Evolutionary conservation across 2,797 vertebrate species (phyloP), one percentile per base, ranked within the genome.

Genomic region (Anableps anableps): DNA sequence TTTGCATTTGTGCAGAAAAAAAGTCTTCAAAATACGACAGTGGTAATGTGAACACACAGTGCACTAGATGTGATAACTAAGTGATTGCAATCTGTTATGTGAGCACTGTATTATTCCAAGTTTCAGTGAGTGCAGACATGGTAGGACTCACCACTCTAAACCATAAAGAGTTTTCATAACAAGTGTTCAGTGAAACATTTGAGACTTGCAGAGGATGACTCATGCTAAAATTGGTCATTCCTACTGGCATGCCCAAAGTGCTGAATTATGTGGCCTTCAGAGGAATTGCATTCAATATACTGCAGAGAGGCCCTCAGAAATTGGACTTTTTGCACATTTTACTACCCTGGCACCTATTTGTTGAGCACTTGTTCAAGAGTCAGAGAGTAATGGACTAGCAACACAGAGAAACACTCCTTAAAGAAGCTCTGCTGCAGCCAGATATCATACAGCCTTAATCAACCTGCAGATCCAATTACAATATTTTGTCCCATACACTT

Each of bases 161-260:
- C 48, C 19, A 51, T 34, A 7, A 34, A 51, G 29, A 23, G 31
- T 72, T 73, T 73, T 51, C 47, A 6, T 51, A 50, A 8, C 19
- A 36, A 43, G 36, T 5, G 21, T 41, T 41, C 38, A 68, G 66
- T 70, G 21, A 41, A 70, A 70, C 9, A n/a, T 29, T 43, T 16
- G 11, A 43, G 66, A 13, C 38, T 70, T 70, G 21, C 13, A 70
- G 66, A 43, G 38, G 23, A 43, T 43, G 66, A 70, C 23, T 70
- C 66, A 43, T 70, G 38, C 66, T 43, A 14, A 43, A n/a, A 70
- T 70, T 70, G 66, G 13, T n/a, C 66, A 43, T 70, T 70, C 38
- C 23, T 41, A n/a, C 21, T 43, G 38, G 23, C 38, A n/a, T 70
- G 9, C 66, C 66, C 23, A n/a, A 43, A 70, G 26, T 23, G 38